Evolutionary conservation across 2,113 vertebrate species (phyloP), one percentile per base, ranked within the genome.

Genomic region (Eupsittula cactorum): DNA sequence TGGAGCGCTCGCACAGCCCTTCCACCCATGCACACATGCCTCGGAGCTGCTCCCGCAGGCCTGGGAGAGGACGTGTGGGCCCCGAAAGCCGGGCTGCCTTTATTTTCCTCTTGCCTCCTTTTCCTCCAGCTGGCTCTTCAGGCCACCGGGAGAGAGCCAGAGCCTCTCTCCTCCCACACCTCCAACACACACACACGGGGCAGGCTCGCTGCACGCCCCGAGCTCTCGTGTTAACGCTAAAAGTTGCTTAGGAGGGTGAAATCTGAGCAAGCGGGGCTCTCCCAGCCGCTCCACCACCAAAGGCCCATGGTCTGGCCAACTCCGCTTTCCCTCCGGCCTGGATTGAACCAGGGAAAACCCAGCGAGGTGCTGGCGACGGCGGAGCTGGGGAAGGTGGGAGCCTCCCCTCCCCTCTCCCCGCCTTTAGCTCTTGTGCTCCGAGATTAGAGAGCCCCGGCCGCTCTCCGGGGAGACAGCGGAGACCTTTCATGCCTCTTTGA

Each of bases 211-310:
- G 79, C 82, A 29, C 2, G n/a, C 44, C 64, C 82, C 60, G 9
- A 92, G 69, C 55, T 88, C 91, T 84, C 46, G 16, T 86, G 91
- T 74, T 64, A 92, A 94, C 11, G 65, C 82, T 12, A 25, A 3
- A 95, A 96, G 86, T 96, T 95, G 91, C 94, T 96, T 75, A 91
- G 92, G 83, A 94, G 80, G 33, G 76, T 77, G 94, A 95, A 94
- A 94, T 90, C 67, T 49, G 88, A 92, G 60, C 64, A n/a, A 94
- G 64, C 1, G 6, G 67, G 76, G 68, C 79, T 88, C 62, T 93
- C 62, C 55, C 69, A 71, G 60, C 57, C 47, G 7, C 81, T 69
- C 74, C 50, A 12, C 57, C 71, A 82, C 70, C 78, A 20, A 82
- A 85, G 33, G 42, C 23, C 35, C 65, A 6, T 24, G 81, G 28